Evolutionary conservation across 2,113 vertebrate genomes (phyloP), one percentile per base, ranked within the genome.

Genomic region (Marmota monax): DNA sequence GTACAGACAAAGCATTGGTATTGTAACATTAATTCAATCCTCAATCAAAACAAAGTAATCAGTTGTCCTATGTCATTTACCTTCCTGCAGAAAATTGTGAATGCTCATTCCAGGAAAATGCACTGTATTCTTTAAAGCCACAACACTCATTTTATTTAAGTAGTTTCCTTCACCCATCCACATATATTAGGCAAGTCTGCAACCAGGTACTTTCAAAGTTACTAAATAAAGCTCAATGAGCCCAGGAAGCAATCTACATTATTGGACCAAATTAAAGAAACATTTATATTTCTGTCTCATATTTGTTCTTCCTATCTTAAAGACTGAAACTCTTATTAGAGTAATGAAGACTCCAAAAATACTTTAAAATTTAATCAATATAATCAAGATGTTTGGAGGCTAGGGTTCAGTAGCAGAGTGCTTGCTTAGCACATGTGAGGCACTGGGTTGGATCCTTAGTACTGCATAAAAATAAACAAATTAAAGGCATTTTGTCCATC

Each of bases 11-110:
- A 83, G 42, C 69, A 73, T 48, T 95, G 77, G 65, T 85, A 88
- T 27, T 77, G 93, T 96, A 93, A 95, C 90, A 97, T 65, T 92
- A 51, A 83, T 80, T 96, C 92, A 96, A 74, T 42, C 78, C 80
- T 96, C 96, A 98, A 89, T 95, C 56, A 95, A 97, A 97, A 96
- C 80, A 96, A 90, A 97, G 76, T 95, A 97, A 98, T 86, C 76
- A 84, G 34, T 63, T 94, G 88, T 96, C 93, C 95, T 76, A 65
- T 96, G 93, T 78, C 96, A 78, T 48, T 67, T 94, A 84, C 96
- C 88, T 96, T 67, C 73, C 96, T 95, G 87, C 78, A 76, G 72
- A 95, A 98, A 97, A 97, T 93, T 37, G 94, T 53, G 95, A 97
- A 95, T 51, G 92, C 56, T 83, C 23, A 63, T 65, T 84, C 22